A percentile compares a stretch with the other conserved stretches of the same genome.
These are phyloP conservation scores for Crocodylus rhombifer DNA, from an alignment of 2,797 vertebrate genomes.

Conservation along the genomic window DNA sequence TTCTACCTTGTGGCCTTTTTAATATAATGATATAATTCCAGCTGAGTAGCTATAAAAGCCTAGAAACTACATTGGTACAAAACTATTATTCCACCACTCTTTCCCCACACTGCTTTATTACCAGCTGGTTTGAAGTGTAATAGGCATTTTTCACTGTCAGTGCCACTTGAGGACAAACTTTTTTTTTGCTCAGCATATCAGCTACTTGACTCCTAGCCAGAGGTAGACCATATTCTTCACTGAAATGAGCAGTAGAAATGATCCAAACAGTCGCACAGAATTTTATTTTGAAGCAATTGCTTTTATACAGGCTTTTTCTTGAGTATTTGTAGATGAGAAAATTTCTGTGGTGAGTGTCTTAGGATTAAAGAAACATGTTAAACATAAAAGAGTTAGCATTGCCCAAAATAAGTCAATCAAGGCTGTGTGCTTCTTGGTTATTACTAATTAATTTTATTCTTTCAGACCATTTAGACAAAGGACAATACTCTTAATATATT, in stretches of 20 bases:
- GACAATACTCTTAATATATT: background rate
- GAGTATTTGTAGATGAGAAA: background rate
- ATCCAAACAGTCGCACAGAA: constrained; percentile 3
- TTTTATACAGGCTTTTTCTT: constrained; percentile 30
- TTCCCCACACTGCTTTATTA: constrained; percentile 38
- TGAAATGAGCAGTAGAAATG: background rate
- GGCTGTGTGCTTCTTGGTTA: constrained; percentile 1
- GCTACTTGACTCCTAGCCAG: constrained; percentile 23
- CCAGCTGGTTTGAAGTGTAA: constrained; percentile 53
- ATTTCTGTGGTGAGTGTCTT: constrained; percentile 23
- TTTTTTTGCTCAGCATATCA: constrained; percentile 43
- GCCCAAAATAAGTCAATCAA: constrained; percentile 29
- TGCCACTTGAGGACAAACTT: constrained; percentile 56
- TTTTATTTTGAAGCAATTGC: constrained; percentile 26
- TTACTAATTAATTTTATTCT: constrained; percentile 12
- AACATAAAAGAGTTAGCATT: background rate
- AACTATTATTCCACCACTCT: constrained; percentile 34
- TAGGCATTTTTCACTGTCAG: constrained; percentile 44
- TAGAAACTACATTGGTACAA: constrained; percentile 33
- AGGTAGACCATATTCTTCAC: constrained; percentile 42
- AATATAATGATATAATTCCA: constrained; percentile 54
- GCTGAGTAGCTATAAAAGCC: constrained; percentile 61
- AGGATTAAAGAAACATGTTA: background rate
- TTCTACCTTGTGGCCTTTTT: constrained; percentile 53
- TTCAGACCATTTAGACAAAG: constrained; percentile 1